Evolutionary conservation across 1,140 invertebrate genomes (phyloP).

Genomic region (Calephelis nemesis): DNA sequence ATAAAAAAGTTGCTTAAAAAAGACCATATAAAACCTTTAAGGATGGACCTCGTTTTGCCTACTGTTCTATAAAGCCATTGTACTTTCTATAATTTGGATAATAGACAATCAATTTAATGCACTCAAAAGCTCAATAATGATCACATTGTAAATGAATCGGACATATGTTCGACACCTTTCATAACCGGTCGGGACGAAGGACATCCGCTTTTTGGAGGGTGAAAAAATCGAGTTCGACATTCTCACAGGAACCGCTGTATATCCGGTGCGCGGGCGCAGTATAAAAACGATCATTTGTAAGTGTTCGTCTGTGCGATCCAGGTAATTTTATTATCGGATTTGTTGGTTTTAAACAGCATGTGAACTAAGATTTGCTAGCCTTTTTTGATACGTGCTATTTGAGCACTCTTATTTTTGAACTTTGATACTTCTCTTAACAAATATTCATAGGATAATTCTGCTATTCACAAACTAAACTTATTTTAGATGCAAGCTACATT

Average conservation of each 20-base stretch:
- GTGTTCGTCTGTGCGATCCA: constrained; percentile 45
- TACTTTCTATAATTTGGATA: constrained; percentile 5
- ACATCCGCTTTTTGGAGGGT: constrained; percentile 75
- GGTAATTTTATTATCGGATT: constrained; percentile 15
- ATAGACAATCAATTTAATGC: constrained; percentile 17
- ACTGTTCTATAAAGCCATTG: neutral
- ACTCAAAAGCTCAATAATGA: constrained; percentile 13
- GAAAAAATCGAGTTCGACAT: constrained; percentile 74
- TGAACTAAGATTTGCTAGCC: neutral
- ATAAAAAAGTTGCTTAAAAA: too few species aligned
- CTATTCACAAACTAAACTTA: too few species aligned
- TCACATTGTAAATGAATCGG: constrained; percentile 28
- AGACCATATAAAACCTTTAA: neutral
- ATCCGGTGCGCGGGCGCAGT: constrained; percentile 69
- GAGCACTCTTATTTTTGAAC: neutral
- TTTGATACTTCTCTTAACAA: neutral
- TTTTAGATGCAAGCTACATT: too few species aligned
- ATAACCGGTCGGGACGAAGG: constrained; percentile 75
- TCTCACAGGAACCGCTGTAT: constrained; percentile 73
- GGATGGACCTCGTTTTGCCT: neutral
- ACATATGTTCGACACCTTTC: constrained; percentile 79
- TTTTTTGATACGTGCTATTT: neutral
- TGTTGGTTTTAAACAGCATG: constrained; percentile 11
- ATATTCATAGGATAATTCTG: too few species aligned
- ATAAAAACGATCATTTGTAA: constrained; percentile 72